Base-by-base conservation (phyloP, 2,113 vertebrate species). In the Grammomys dolichurus region DNA sequence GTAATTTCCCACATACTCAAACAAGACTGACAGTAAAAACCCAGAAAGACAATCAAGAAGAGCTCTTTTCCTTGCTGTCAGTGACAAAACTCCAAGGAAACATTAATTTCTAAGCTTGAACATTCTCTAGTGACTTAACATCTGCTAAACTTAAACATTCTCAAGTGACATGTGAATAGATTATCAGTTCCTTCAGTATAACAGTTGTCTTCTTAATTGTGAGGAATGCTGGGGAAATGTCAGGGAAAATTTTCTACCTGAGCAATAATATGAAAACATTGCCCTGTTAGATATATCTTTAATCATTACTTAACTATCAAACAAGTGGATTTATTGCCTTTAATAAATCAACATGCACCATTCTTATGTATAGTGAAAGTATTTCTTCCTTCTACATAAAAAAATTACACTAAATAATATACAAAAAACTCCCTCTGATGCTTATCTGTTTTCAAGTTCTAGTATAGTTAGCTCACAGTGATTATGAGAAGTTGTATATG, bases 141-240 rank as follows among this genome's bases (percentile, higher is more conserved):
- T 90, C 81, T 77, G 54, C 73, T 91, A 75, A 87, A 90, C 67
- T 67, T 91, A 91, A 90, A 87, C 31, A 75, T 91, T 92, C 77
- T 94, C 85, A 69, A 26, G 88, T 94, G 96, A 94, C 65, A 95
- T 63, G 85, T 36, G 93, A 96, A 72, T 84, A 96, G 78, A 94
- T 96, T 86, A 91, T 95, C 82, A 96, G 65, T 89, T 75, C 81
- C 88, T 84, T 81, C 86, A 94, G 31, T 60, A 60, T 95, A 96
- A 94, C 96, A 97, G 93, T 89, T 96, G 75, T 84, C 70, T 97
- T 94, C 89, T 92, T 97, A 97, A 97, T 95, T 95, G 96, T 96
- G 89, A 26, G n/a, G 78, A 33, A 12, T 75, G 78, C 87, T 46
- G 12, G 46, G 24, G 75, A 95, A 94, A 85, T 75, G 91, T 91